Base-by-base conservation (phyloP, 2,797 vertebrate genomes). In the Sphaeramia orbicularis region DNA sequence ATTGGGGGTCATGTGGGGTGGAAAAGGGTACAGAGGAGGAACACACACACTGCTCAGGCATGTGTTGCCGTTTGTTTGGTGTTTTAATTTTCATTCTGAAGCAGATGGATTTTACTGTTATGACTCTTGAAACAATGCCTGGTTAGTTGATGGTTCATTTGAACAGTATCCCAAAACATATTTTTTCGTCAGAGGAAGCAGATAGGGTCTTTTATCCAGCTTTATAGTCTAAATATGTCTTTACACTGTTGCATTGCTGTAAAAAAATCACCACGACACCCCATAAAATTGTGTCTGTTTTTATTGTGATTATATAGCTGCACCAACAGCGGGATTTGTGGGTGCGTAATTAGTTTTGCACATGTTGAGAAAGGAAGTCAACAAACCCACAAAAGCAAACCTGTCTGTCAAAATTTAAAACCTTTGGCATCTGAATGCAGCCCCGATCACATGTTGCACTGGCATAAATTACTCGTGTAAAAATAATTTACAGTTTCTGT, bases 301-400 rank as follows among this genome's bases (percentile, higher is more conserved):
- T 2, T 45, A 19, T 54, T 55, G 4, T 18, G 10, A 15, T 16
- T 65, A 50, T 50, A 56, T 8, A 8, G 30, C 64, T 48, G 18
- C 44, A 48, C 44, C 50, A 14, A 24, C 57, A 21, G 24, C 67
- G 18, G 38, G 7, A 21, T 61, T 76, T 63, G 32, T 47, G 35
- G 44, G 53, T 73, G 10, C 61, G 15, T 72, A 71, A 80, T 76
- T 80, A 51, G n/a, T 66, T 53, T 71, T 55, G 49, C 72, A 76
- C 78, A 77, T 51, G 58, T n/a, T 48, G 10, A 45, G 41, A n/a
- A 36, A 21, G 72, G 45, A 80, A 73, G 67, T 72, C 44, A 64
- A 65, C 54, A 41, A 71, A 65, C 47, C 72, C 74, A 65, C 63
- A 84, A 71, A 80, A 73, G 74, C 56, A 78, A 81, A 44, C 8